Base-by-base conservation (phyloP, 1,140 invertebrate genomes). In the Aphaenogaster ashmeadi region DNA sequence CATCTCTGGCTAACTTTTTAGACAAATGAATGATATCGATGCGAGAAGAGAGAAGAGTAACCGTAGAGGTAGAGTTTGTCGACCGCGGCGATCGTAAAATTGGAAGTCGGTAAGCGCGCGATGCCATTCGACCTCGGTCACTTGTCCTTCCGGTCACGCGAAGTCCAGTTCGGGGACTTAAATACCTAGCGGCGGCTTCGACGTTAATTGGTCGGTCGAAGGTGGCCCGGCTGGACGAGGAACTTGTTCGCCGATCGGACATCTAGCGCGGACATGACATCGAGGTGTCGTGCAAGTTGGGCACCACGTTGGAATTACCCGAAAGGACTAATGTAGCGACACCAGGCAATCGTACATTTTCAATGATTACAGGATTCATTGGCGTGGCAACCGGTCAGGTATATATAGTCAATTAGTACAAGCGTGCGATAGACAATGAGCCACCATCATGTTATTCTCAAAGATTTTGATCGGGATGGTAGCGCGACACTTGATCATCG, bases 91-190 rank as follows among this genome's bases (percentile, higher is more conserved):
- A 80, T 54, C 75, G 75, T 75, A 84, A 84, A 75, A 60, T 44
- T 60, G 27, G 27, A 54, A 27, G 50, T 72, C 66, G 66, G 66
- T 18, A 60, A 44, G 27, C 67, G 80, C 52, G 38, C 79, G 52
- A 83, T 74, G 80, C 54, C 66, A 56, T 58, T 60, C 69, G 80
- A 84, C 69, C 80, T 75, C 80, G 79, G 80, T 15, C 69, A 56
- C 54, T 84, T 84, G 80, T 84, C 80, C 80, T 75, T 84, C 80
- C 69, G 80, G 69, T 84, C 80, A 84, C 80, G 80, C 80, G 54
- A 84, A 44, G 60, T 86, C 80, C 71, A 38, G 80, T 60, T 47
- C 58, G 62, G 27, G 58, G 11, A 54, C 72, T 79, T 78, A 77
- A 78, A 66, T 67, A 79, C 33, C 60, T 44, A 44, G 47, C 47